phyloP scores from a whole-genome alignment of 2,888 invertebrate genomes.

The Lamellibrachia columna region DNA sequence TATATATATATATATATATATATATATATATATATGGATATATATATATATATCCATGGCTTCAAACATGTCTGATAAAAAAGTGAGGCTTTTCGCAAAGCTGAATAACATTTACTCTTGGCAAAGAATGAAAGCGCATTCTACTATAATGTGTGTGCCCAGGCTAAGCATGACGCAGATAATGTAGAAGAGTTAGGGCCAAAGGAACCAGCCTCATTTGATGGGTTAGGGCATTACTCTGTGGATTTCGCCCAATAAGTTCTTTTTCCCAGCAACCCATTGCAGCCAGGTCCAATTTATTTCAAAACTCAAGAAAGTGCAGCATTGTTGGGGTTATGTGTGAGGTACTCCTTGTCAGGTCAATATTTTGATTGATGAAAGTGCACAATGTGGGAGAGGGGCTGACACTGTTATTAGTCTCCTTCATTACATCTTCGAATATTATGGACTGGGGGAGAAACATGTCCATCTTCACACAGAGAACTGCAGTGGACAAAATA shows the following conservation, averaged over 20 bases:
- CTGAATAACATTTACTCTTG: neutral
- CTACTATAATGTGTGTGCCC: neutral
- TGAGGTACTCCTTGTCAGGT: constrained; percentile 29
- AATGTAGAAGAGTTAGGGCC: neutral
- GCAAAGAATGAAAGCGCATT: neutral
- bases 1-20: neutral
- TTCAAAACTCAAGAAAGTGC: constrained; percentile 45
- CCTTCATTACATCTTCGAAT: constrained; percentile 36
- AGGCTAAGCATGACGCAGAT: neutral
- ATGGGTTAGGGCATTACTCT: constrained; percentile 24
- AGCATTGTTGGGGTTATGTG: constrained; percentile 38
- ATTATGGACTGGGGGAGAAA: constrained; percentile 40
- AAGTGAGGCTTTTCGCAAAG: neutral
- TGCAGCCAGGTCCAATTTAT: constrained; percentile 43
- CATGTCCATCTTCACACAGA: constrained; percentile 34
- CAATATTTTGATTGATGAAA: constrained; percentile 45
- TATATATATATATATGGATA: neutral
- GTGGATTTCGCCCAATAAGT: constrained; percentile 28
- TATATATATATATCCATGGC: neutral
- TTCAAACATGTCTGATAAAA: constrained; percentile 13
- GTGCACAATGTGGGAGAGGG: constrained; percentile 36
- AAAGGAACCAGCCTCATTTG: neutral
- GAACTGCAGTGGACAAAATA: constrained; percentile 46
- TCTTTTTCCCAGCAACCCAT: constrained; percentile 33
- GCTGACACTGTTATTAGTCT: constrained; percentile 40